Evolutionary conservation across 2,888 invertebrate genomes (phyloP), one percentile per base, ranked within the genome.

Genomic region (Yponomeuta evonymella): DNA sequence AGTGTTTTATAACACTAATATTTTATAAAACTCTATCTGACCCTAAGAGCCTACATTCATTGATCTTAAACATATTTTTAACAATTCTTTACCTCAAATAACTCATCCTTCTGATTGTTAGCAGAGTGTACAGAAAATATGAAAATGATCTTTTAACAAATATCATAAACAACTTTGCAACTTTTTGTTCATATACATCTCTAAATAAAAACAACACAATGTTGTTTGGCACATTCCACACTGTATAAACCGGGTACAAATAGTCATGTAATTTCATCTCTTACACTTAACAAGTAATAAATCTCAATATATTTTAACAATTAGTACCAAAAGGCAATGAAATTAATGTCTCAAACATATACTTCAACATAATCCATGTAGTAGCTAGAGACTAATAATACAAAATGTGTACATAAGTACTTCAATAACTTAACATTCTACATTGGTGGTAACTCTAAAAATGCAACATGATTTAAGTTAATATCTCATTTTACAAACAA

Each of bases 361-460:
- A 33, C 4, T 15, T 58, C 15, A 58, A 58, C 15, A 58, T 30
- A 65, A 67, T 43, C 33, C 67, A 67, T 36, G 43, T 67, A 23
- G 30, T 64, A 23, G 64, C 64, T 36, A 67, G 8, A 36, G 29
- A 11, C 67, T 15, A 67, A n/a, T 67, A 67, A 36, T 67, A 67
- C 67, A 36, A 33, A 67, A 67, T n/a, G 43, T 43, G 43, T 67
- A 29, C 29, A 23, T 58, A 58, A 15, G 51, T 65, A 65, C 65
- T 8, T 43, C 1, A 2, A 36, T 43, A 67, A 67, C 67, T 67
- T 67, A 67, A 43, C n/a, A 12, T 29, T n/a, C 68, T 68, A 68
- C 4, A 68, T 29, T 51, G 68, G 23, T 68, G 68, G 68, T 68
- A 68, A 68, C 68, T 68, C 68, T 58, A n/a, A 29, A 51, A 48